Conservation (phyloP, 2,797 vertebrate genomes). For the Melanotaenia nigrans region DNA sequence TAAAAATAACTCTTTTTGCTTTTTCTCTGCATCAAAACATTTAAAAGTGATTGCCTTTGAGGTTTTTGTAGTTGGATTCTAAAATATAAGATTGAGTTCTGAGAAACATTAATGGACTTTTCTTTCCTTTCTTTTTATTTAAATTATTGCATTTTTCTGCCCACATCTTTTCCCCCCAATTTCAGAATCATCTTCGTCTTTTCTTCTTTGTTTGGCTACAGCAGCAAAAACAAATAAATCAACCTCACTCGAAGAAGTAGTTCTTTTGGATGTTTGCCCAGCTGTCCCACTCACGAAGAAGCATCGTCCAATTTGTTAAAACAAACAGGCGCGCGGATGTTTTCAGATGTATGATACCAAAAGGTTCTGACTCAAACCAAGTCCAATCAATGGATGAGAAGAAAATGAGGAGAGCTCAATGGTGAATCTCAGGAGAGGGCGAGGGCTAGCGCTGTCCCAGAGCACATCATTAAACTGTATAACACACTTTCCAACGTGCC, state of each 20-base stretch:
- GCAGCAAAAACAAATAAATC: conserved; percentile 31
- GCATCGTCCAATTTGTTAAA: conserved; percentile 9
- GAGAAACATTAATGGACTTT: not conserved
- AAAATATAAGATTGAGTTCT: conserved; percentile 8
- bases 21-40: not conserved
- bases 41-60: not conserved
- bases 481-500: conserved; percentile 54
- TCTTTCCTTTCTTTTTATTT: not conserved
- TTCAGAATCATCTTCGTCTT: conserved; percentile 3
- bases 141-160: conserved; percentile 15
- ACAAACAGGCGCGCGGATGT: not conserved
- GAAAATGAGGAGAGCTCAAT: conserved; percentile 39
- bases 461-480: conserved; percentile 68
- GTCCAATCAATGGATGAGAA: conserved; percentile 58
- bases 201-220: conserved; percentile 46
- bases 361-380: conserved; percentile 17
- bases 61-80: not conserved
- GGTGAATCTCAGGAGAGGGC: conserved; percentile 18
- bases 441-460: conserved; percentile 52
- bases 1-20: conserved; percentile 6
- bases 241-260: conserved; percentile 17
- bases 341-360: conserved; percentile 6
- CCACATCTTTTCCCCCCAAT: not conserved
- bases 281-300: conserved; percentile 45
- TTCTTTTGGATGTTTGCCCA: conserved; percentile 51